Percentiles rank a stretch among this genome's conserved stretches.
Conservation (phyloP, 2,888 invertebrate genomes). For the Parnassius glacialis region DNA sequence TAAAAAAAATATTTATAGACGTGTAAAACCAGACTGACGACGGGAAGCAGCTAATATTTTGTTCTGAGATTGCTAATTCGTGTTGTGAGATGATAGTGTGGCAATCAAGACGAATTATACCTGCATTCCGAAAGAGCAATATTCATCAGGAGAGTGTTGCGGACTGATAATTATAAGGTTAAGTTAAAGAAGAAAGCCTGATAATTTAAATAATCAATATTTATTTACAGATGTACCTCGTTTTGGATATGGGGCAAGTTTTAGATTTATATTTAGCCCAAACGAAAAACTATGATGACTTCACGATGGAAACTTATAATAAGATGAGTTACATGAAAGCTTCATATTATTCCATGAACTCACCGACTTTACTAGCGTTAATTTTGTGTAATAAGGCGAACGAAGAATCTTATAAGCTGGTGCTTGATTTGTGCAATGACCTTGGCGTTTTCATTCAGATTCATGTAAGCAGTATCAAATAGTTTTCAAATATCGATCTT, state of each 20-base stretch:
- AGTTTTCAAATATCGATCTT: too few relatives aligned
- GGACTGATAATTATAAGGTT: too few relatives aligned
- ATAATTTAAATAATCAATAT: too few relatives aligned
- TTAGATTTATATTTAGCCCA: background rate
- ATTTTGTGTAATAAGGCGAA: conserved; percentile 6
- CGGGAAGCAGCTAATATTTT: too few relatives aligned
- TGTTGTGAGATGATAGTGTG: too few relatives aligned
- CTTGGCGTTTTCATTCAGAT: conserved; percentile 12
- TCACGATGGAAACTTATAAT: conserved; percentile 7
- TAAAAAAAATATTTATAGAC: too few relatives aligned
- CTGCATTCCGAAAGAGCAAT: too few relatives aligned
- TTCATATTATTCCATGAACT: conserved; percentile 1
- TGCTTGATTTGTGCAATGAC: conserved; percentile 6
- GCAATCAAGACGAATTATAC: too few relatives aligned
- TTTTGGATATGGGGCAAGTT: conserved; percentile 3
- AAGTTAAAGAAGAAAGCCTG: too few relatives aligned
- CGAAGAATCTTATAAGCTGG: conserved; percentile 1
- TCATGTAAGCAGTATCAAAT: conserved; percentile 7
- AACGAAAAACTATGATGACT: background rate
- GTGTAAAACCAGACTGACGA: too few relatives aligned
- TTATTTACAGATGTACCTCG: conserved; percentile 3
- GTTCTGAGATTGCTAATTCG: too few relatives aligned
- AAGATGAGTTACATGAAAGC: conserved; percentile 5
- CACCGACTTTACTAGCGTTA: conserved; percentile 6
- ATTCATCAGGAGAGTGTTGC: too few relatives aligned